Evolutionary conservation across 37 sponge, comb jelly and placozoan genomes (phyloP), one percentile per base, ranked within the genome.

Genomic region (Ianthella basta): DNA sequence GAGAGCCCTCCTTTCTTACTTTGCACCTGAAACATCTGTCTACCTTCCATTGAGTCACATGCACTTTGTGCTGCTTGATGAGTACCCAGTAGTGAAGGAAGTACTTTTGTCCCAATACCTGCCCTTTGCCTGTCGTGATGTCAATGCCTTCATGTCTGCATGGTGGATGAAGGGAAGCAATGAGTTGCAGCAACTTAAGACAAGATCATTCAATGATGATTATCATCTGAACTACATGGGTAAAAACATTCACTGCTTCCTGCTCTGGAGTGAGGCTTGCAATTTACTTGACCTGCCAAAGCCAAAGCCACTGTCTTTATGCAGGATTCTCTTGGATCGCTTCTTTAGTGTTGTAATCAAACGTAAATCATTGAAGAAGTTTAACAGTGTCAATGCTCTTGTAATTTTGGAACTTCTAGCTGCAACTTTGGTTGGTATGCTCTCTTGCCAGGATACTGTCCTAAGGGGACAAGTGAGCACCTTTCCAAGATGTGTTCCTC

Each of bases 401-500:
- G 15, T 75, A 3, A 18, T 75, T 18, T 10, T 61, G 24, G 78
- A 75, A 36, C 54, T 75, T 0, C 78, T 75, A 44, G n/a, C 78
- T 23, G 5, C 78, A 18, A 41, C 78, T 10, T 50, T 75, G 15
- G 23, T 75, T 18, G 25, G 14, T 23, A 41, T 75, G 78, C 21
- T 53, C 6, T n/a, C 24, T 4, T 75, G 78, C 15, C 78, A 75
- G 10, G 78, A 75, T 15, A 35, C 29, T 30, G 12, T 1, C 4
- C 34, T 69, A 18, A 32, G 54, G 20, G 53, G 53, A 24, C 33
- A 69, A 30, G 1, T 13, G 15, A 69, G 32, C 27, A 33, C 1
- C 3, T 75, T 25, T 41, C 33, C 37, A 36, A 24, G 44, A 19
- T 75, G 78, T 24, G 59, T 91, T 21, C 88, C 88, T 38, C 38